Conservation (phyloP, 2,888 invertebrate genomes). For the Iselma pallidipennis region DNA sequence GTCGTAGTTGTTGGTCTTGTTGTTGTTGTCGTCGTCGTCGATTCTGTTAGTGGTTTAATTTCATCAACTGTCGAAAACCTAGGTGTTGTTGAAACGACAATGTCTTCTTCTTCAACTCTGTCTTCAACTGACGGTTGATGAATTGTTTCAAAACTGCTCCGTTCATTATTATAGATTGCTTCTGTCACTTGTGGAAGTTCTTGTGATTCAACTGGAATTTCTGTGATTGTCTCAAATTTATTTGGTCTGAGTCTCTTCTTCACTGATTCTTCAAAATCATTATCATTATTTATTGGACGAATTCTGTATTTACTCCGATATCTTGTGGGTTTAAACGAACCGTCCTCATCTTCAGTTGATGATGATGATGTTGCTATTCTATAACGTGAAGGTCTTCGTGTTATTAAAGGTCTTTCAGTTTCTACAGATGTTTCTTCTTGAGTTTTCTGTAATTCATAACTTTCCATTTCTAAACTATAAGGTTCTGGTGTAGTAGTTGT, state of each 20-base stretch:
- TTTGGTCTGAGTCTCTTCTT: slow-evolving; percentile 7
- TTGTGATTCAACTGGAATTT: background rate
- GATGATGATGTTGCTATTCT: slow-evolving; percentile 10
- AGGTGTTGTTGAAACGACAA: slow-evolving; percentile 10
- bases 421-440: slow-evolving; percentile 35
- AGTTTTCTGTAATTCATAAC: slow-evolving; percentile 40
- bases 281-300: background rate
- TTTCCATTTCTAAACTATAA: slow-evolving; percentile 28
- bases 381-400: slow-evolving; percentile 32
- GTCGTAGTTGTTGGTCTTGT: slow-evolving; percentile 52
- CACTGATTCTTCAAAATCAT: background rate
- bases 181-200: background rate
- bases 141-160: background rate
- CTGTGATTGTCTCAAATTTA: slow-evolving; percentile 6
- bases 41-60: slow-evolving; percentile 43
- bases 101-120: slow-evolving; percentile 9
- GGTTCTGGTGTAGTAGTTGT: slow-evolving; percentile 32
- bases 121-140: slow-evolving; percentile 1
- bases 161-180: background rate
- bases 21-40: slow-evolving; percentile 40
- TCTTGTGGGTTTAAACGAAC: slow-evolving; percentile 1
- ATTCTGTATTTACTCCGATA: slow-evolving; percentile 11
- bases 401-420: slow-evolving; percentile 34
- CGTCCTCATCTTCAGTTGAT: background rate
- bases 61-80: slow-evolving; percentile 35